Evolutionary conservation across 2,797 vertebrate genomes (phyloP), one percentile per base, ranked within the genome.

Genomic region (Diceros bicornis): DNA sequence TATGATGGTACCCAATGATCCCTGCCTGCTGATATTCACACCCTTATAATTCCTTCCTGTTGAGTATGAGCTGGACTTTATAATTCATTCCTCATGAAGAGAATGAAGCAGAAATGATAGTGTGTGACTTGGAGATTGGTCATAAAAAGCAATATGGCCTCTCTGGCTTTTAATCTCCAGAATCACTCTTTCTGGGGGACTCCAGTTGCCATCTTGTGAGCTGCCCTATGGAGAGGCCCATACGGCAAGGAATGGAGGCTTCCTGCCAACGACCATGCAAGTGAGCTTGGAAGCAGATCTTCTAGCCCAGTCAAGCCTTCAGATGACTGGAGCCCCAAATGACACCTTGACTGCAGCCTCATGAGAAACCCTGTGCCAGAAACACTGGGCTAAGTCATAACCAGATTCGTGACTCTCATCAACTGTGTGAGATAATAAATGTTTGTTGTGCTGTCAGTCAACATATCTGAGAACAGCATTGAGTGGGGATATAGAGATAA

Each of bases 391-490:
- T 41, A 61, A 85, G 4, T 6, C 8, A 3, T n/a, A 6, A 3
- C 74, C 12, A 79, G 27, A 20, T 84, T 47, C 61, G 57, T 83
- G n/a, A 29, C 10, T 11, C 20, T 10, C 34, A 32, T 50, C 2
- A 32, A 64, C 2, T 55, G 4, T n/a, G 12, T 29, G 66, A 94
- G n/a, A 23, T 27, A 50, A 34, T 44, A 57, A 5, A 16, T 7
- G 2, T 62, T 37, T 84, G 17, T 32, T 50, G 10, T 44, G 77
- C 68, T 47, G 29, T 50, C 17, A 68, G 74, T 44, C 55, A 50
- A 1, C 10, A 2, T 13, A 6, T 21, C 37, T 87, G 21, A 78
- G n/a, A 69, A 66, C 1, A 10, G 6, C 18, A 4, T 0, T 41
- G 52, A 50, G 18, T 57, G n/a, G 21, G 25, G 20, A 41, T 47